phyloP scores from a whole-genome alignment of 1,140 invertebrate species.

The Drosophila trapezifrons region DNA sequence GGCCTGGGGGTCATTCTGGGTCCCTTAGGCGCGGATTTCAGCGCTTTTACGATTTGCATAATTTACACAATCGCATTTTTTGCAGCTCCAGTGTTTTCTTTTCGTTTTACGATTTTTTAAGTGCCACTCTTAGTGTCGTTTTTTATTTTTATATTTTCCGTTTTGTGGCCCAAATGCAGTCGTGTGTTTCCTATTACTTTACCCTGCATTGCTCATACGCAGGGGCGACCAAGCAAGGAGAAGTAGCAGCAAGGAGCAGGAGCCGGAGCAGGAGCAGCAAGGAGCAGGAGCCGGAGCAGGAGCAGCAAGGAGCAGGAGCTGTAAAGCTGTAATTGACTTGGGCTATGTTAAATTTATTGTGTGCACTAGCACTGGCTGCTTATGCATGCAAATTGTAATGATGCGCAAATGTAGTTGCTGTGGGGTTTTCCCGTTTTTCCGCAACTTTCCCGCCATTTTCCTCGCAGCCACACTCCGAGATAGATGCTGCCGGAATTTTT shows the following conservation, averaged over 20 bases:
- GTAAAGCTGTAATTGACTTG: slow-evolving; percentile 73
- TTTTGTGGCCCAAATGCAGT: slow-evolving; percentile 19
- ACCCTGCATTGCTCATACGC: slow-evolving; percentile 60
- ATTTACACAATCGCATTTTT: slow-evolving; percentile 58
- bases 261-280: slow-evolving; percentile 19
- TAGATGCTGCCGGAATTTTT: slow-evolving; percentile 27
- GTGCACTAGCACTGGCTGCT: slow-evolving; percentile 53
- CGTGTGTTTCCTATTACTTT: slow-evolving; percentile 34
- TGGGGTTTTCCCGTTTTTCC: slow-evolving; percentile 9
- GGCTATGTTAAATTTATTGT: slow-evolving; percentile 73
- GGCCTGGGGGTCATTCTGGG: slow-evolving; percentile 38
- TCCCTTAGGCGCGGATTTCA: slow-evolving; percentile 71
- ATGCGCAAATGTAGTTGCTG: slow-evolving; percentile 56
- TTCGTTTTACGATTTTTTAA: slow-evolving; percentile 70
- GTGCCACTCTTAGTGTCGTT: slow-evolving; percentile 42
- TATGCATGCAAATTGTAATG: slow-evolving; percentile 78
- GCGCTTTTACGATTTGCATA: slow-evolving; percentile 70
- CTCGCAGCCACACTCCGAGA: slow-evolving; percentile 17
- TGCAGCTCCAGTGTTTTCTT: background rate
- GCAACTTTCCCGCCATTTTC: slow-evolving; percentile 7
- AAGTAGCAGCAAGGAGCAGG: background rate
- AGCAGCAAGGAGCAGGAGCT: slow-evolving; percentile 24
- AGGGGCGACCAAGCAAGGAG: slow-evolving; percentile 19
- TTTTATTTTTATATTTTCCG: background rate
- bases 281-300: slow-evolving; percentile 15